Base-by-base conservation (phyloP, 2,797 vertebrate species). In the Poliocrania exsul region DNA sequence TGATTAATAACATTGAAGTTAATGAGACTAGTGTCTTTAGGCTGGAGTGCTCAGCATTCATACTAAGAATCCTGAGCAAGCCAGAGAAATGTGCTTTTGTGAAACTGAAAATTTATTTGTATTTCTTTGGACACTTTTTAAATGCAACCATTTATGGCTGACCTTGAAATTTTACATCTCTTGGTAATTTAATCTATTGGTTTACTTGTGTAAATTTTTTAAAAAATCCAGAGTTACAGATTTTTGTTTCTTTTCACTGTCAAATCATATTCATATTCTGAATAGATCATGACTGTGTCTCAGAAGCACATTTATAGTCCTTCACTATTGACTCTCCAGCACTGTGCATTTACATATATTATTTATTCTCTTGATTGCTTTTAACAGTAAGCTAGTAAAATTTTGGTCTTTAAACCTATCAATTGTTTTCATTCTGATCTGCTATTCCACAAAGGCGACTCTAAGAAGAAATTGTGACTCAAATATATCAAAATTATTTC, bases 401-500 rank as follows among this genome's bases (percentile, higher is more conserved):
- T 38, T 35, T 16, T 33, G 13, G 6, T 60, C 42, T 77, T 85
- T 83, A 74, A 81, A 85, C 3, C 62, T 40, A 16, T 15, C 16
- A 16, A 2, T 69, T 44, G 10, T 47, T 72, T 72, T 54, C 6
- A 24, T 72, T 75, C 47, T 77, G 24, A 60, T 79, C 28, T 72
- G 35, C 9, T 9, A 13, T 49, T 84, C 12, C 33, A 38, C 19
- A 31, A 25, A 20, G 28, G 50, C 44, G 47, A 50, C 13, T 44
- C 51, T 62, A 69, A 58, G 47, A 84, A 86, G 35, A 78, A 88
- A 69, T 54, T 38, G 7, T 66, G 31, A 49, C 49, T 72, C 18
- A 51, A 75, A 49, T 23, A n/a, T 11, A 79, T 16, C 23, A n/a
- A 61, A 86, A 65, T 58, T 56, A 40, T 65, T 92, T 95, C 66